A percentile compares a stretch with the other conserved stretches of the same genome.
phyloP scores from a whole-genome alignment of 1,140 invertebrate species.

The Drosophila tsacasi region DNA sequence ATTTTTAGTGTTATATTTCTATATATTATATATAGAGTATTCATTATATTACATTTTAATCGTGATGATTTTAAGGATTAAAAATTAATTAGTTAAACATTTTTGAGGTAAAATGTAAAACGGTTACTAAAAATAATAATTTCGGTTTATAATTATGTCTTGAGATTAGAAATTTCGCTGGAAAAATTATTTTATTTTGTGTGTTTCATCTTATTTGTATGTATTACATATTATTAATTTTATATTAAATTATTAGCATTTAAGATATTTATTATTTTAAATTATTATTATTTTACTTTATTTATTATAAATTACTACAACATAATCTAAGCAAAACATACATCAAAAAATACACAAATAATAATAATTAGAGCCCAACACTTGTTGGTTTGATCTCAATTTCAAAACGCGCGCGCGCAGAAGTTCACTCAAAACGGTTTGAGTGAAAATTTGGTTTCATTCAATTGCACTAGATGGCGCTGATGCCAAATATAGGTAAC shows the following conservation, averaged over 20 bases:
- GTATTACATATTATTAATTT: background rate
- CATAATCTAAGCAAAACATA: background rate
- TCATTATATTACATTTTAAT: too few species aligned
- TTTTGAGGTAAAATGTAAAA: too few species aligned
- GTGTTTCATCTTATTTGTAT: too few species aligned
- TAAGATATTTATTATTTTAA: background rate
- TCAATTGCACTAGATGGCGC: background rate
- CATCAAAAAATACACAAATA: background rate
- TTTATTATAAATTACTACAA: background rate
- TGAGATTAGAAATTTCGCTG: too few species aligned
- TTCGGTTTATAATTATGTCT: too few species aligned
- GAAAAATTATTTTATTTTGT: too few species aligned
- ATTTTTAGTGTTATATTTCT: too few species aligned
- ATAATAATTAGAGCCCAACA: background rate
- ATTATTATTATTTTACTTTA: background rate
- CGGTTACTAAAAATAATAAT: too few species aligned
- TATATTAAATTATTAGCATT: background rate
- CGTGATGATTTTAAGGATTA: too few species aligned
- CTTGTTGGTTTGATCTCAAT: background rate
- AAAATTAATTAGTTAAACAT: too few species aligned
- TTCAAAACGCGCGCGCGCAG: background rate
- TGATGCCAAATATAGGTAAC: too few species aligned
- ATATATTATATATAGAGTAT: too few species aligned
- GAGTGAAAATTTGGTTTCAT: slow-evolving; percentile 2
- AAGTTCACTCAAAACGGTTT: slow-evolving; percentile 1